Base-by-base conservation (phyloP, 2,113 vertebrate genomes). In the Eurypyga helias region DNA sequence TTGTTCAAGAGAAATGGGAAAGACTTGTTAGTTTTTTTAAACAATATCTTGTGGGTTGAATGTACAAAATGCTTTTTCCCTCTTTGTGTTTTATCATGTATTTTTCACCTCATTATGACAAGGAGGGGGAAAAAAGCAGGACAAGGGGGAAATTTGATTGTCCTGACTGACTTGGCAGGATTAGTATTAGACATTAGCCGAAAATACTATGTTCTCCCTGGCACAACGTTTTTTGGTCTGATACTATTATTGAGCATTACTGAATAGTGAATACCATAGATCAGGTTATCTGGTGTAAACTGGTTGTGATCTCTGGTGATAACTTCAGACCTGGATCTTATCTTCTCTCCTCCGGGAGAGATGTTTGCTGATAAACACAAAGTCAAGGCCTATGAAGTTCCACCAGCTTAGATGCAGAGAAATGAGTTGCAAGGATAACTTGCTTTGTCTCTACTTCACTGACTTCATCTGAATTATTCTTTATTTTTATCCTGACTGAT, bases 1-100 rank as follows among this genome's bases (percentile, higher is more conserved):
- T 84, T 76, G 23, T 89, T 94, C 69, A 76, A 85, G 73, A 87
- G 70, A 94, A 95, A 91, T 72, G 77, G 69, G 77, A 92, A 89
- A 72, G 77, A 3, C 61, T 92, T 82, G 28, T 71, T 90, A 48
- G 48, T 28, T 41, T 95, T 95, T 91, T 94, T 78, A 36, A 90
- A 75, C 49, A 85, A 3, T 79, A n/a, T 91, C 62, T 87, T 87
- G 25, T 83, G 69, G 10, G 16, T 62, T 87, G 57, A 77, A 48
- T 33, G 29, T 46, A 33, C 49, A 52, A 87, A 76, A 75, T 70
- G 23, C 3, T 49, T 83, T 95, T 71, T 96, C 38, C 87, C 38
- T 51, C 41, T 75, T 78, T 82, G 24, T 80, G 18, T 65, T 89
- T 65, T 65, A 61, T 78, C n/a, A 58, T 78, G 13, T 49, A 57